phyloP scores from a whole-genome alignment of 2,113 vertebrate genomes.

The Psilopogon haemacephalus region DNA sequence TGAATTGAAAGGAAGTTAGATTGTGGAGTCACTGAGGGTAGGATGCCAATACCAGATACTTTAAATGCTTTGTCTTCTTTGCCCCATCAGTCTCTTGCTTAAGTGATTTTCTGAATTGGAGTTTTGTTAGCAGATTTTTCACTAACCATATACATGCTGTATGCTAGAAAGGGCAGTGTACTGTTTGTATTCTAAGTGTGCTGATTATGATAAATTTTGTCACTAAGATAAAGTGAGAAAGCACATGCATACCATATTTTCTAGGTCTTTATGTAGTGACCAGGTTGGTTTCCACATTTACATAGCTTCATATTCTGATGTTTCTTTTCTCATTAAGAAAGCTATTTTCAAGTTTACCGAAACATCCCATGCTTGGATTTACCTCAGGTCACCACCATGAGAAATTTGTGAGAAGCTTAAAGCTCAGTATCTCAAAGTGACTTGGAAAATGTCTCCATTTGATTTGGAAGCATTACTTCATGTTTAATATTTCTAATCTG shows the following conservation, averaged over 20 bases:
- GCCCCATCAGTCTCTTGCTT: neutral
- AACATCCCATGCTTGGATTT: slow-evolving; percentile 14
- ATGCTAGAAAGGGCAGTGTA: neutral
- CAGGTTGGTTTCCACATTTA: neutral
- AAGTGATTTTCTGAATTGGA: neutral
- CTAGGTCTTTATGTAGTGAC: neutral
- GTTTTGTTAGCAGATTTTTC: neutral
- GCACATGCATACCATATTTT: neutral
- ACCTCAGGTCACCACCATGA: neutral
- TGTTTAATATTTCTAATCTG: slow-evolving; percentile 50
- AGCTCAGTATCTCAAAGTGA: slow-evolving; percentile 58
- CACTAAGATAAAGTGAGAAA: neutral
- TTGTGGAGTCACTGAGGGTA: neutral
- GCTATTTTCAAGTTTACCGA: slow-evolving; percentile 24
- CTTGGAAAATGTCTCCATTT: slow-evolving; percentile 23
- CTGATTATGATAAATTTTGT: neutral
- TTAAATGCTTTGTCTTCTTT: neutral
- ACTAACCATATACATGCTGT: neutral
- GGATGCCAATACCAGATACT: neutral
- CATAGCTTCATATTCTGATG: neutral
- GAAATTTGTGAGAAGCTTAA: slow-evolving; percentile 56
- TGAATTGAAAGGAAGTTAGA: neutral
- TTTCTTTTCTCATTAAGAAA: neutral
- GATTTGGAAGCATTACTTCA: slow-evolving; percentile 3
- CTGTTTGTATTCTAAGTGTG: neutral